These are phyloP conservation scores for Drosophila eugracilis DNA, from an alignment of 1,140 invertebrate genomes.

Conservation along the genomic window DNA sequence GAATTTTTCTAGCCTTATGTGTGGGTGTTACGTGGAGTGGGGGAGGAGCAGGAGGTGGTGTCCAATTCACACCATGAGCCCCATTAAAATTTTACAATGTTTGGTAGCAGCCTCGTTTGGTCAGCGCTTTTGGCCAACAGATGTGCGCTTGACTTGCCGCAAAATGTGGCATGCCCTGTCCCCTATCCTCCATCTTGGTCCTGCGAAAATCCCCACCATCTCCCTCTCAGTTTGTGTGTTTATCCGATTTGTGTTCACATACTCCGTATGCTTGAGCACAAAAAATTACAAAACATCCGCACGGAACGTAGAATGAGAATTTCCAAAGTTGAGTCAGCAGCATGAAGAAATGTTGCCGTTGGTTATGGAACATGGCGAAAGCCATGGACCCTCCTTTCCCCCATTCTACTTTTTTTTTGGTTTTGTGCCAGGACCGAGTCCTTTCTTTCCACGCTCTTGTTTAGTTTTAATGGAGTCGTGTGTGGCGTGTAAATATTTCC, in stretches of 20 bases:
- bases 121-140: conserved; percentile 57
- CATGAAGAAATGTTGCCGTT: conserved; percentile 59
- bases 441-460: conserved; percentile 53
- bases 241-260: conserved; percentile 65
- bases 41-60: conserved; percentile 3
- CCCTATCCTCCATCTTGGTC: conserved; percentile 12
- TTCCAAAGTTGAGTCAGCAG: conserved; percentile 17
- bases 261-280: conserved; percentile 45
- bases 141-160: conserved; percentile 64
- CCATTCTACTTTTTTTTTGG: background rate
- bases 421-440: conserved; percentile 8
- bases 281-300: conserved; percentile 57
- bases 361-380: conserved; percentile 63
- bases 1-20: conserved; percentile 13
- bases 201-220: conserved; percentile 3
- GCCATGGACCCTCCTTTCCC: conserved; percentile 23
- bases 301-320: conserved; percentile 34
- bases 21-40: background rate
- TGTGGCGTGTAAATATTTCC: conserved; percentile 69
- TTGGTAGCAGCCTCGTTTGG: conserved; percentile 55
- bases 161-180: conserved; percentile 43
- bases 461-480: conserved; percentile 75
- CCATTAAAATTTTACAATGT: conserved; percentile 67
- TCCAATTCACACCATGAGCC: conserved; percentile 57
- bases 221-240: conserved; percentile 24